Percentiles rank a stretch among this genome's conserved stretches.
Conservation (phyloP, 1,140 invertebrate species). For the Heliconius hewitsoni region DNA sequence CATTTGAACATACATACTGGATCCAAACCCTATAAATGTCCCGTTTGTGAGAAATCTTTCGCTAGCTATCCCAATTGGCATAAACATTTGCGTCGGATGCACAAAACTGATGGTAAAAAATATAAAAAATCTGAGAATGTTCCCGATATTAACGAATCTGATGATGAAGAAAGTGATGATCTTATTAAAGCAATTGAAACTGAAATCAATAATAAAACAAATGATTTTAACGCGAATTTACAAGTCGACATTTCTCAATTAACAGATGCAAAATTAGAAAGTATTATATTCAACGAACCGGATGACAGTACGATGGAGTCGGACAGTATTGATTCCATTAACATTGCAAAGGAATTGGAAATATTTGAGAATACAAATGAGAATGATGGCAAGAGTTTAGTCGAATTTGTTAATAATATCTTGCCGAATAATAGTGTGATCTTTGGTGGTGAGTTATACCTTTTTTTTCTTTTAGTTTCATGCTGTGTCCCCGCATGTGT, state of each 20-base stretch:
- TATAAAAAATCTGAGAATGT: constrained; percentile 32
- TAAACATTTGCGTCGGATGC: constrained; percentile 63
- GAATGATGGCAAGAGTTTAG: background rate
- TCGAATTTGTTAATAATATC: constrained; percentile 30
- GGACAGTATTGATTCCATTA: constrained; percentile 45
- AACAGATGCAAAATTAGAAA: constrained; percentile 26
- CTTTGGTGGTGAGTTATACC: constrained; percentile 38
- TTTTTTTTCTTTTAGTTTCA: background rate
- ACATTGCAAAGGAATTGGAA: constrained; percentile 50
- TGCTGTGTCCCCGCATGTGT: background rate
- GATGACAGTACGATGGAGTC: constrained; percentile 50
- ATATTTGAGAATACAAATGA: constrained; percentile 38
- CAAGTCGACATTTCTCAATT: constrained; percentile 2
- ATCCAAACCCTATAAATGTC: constrained; percentile 57
- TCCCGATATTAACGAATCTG: constrained; percentile 16
- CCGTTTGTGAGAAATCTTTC: constrained; percentile 61
- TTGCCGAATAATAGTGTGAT: constrained; percentile 34
- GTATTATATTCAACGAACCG: constrained; percentile 36
- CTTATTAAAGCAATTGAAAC: constrained; percentile 4
- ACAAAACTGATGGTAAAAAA: constrained; percentile 50
- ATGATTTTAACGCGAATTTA: constrained; percentile 5
- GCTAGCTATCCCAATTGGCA: constrained; percentile 57
- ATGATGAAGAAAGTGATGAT: constrained; percentile 15
- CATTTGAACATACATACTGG: constrained; percentile 66
- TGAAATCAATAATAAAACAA: background rate